These are phyloP conservation scores for Prostheceraeus crozeri DNA, from an alignment of 2,888 invertebrate species.

Conservation along the genomic window DNA sequence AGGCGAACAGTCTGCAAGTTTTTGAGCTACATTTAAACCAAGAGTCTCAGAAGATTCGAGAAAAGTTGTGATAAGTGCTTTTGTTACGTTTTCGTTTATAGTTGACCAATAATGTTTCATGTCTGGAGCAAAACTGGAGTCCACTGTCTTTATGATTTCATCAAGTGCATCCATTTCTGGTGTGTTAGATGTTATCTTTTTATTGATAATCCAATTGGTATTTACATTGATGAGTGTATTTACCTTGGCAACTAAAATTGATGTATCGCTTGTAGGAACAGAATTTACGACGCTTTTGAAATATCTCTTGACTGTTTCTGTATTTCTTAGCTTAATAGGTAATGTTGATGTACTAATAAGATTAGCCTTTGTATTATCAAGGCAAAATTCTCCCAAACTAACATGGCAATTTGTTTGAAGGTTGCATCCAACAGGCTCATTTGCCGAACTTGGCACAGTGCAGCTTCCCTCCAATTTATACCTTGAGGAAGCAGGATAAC, in stretches of 20 bases:
- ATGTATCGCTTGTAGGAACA: too few species aligned
- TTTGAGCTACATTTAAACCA: too few species aligned
- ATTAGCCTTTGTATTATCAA: conserved; percentile 24
- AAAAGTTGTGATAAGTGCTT: too few species aligned
- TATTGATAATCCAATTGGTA: conserved; percentile 13
- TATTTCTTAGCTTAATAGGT: conserved; percentile 1
- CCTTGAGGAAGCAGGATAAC: conserved; percentile 1
- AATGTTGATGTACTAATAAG: not conserved
- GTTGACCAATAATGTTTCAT: too few species aligned
- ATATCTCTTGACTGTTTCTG: conserved; percentile 9
- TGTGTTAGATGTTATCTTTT: not conserved
- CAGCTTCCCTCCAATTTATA: conserved; percentile 23
- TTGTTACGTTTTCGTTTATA: too few species aligned
- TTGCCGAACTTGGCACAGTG: not conserved
- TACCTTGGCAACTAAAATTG: too few species aligned
- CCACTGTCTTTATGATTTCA: not conserved
- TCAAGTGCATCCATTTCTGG: conserved; percentile 1
- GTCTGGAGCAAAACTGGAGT: not conserved
- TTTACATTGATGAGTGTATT: conserved; percentile 14
- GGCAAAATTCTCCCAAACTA: conserved; percentile 19
- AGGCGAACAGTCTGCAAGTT: too few species aligned
- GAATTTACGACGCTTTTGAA: conserved; percentile 1
- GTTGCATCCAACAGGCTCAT: not conserved
- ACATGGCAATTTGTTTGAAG: conserved; percentile 12
- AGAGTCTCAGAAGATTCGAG: too few species aligned